phyloP scores from a whole-genome alignment of 2,797 vertebrate species.

The Hozukius guyotensis region DNA sequence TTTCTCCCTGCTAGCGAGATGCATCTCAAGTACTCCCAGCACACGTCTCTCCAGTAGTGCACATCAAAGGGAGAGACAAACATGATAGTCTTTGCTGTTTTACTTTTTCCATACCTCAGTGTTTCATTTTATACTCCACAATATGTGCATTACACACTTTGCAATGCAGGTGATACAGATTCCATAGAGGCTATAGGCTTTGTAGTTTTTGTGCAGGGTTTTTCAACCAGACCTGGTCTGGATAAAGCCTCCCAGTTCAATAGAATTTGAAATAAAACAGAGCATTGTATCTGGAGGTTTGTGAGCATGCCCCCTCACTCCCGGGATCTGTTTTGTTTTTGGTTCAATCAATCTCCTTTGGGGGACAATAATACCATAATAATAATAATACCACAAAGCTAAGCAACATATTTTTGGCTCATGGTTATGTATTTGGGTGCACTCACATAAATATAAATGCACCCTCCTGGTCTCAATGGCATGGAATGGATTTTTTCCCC shows the following conservation, averaged over 20 bases:
- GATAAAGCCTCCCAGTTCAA: conserved; percentile 43
- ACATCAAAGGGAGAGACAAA: conserved; percentile 27
- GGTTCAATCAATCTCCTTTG: conserved; percentile 42
- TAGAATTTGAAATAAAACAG: conserved; percentile 37
- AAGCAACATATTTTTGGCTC: conserved; percentile 38
- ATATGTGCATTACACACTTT: conserved; percentile 5
- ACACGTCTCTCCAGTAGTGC: conserved; percentile 20
- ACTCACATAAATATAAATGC: conserved; percentile 25
- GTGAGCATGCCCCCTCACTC: conserved; percentile 5
- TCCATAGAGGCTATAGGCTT: conserved; percentile 5
- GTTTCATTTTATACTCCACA: conserved; percentile 8
- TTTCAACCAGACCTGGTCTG: conserved; percentile 12
- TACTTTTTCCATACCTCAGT: conserved; percentile 3
- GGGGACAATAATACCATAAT: conserved; percentile 34
- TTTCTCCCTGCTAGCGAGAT: conserved; percentile 47
- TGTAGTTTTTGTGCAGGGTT: conserved; percentile 15
- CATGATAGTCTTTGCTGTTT: conserved; percentile 17
- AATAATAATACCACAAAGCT: conserved; percentile 33
- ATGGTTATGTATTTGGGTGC: conserved; percentile 25
- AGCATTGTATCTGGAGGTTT: conserved; percentile 23
- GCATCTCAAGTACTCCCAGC: conserved; percentile 33
- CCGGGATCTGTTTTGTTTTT: conserved; percentile 34
- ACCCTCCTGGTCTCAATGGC: conserved; percentile 18
- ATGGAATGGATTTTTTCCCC: conserved; percentile 15
- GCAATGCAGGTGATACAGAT: neutral